A percentile compares a stretch with the other conserved stretches of the same genome.
Conservation (phyloP, 2,113 vertebrate genomes). For the Amphilophus citrinellus region DNA sequence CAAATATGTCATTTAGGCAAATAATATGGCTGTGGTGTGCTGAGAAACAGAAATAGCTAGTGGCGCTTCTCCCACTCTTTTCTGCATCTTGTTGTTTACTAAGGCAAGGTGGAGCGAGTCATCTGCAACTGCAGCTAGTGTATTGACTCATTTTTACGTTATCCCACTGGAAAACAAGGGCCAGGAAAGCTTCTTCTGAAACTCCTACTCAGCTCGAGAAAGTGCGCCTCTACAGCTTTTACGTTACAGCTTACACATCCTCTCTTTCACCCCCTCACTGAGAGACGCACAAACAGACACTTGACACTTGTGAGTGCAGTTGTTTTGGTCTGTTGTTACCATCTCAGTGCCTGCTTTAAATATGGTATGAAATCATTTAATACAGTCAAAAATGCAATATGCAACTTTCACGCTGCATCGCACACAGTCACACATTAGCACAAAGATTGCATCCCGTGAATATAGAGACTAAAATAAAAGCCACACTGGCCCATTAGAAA, state of each 20-base stretch:
- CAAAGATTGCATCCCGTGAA: not conserved
- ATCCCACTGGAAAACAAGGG: not conserved
- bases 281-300: not conserved
- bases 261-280: not conserved
- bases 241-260: not conserved
- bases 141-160: conserved; percentile 10
- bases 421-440: not conserved
- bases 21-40: conserved; percentile 40
- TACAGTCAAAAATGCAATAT: not conserved
- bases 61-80: conserved; percentile 46
- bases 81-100: conserved; percentile 45
- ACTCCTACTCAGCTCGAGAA: conserved; percentile 25
- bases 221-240: too few relatives aligned
- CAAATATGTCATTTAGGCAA: conserved; percentile 63
- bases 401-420: not conserved
- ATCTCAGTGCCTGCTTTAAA: not conserved
- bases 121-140: conserved; percentile 19
- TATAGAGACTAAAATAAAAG: not conserved
- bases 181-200: conserved; percentile 1
- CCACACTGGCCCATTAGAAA: not conserved
- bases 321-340: not conserved
- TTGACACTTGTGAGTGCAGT: not conserved
- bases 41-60: conserved; percentile 46
- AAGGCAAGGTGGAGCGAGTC: conserved; percentile 44
- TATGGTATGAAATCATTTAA: not conserved